Base-by-base conservation (phyloP, 37 sponge, comb jelly and placozoan species). In the Lycopodina hypogea region DNA sequence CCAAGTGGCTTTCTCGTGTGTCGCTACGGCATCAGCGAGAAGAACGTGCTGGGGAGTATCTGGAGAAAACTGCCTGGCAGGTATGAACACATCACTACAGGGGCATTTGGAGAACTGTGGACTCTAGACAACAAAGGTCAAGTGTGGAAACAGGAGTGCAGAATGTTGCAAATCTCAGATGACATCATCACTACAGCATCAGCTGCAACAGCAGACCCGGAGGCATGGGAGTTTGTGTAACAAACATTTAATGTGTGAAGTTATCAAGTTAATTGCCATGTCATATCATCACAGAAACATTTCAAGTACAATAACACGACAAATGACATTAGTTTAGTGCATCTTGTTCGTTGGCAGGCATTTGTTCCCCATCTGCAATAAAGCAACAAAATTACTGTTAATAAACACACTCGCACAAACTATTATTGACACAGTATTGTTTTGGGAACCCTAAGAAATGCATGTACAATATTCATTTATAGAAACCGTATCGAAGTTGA, bases 21-120 rank as follows among this genome's bases (percentile, higher is more conserved):
- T 65, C 79, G 97, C 24, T 68, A 89, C 32, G 97, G 94, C 34
- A 78, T 93, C 38, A 64, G 78, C 0, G 87, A 89, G 35, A 51
- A 22, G 36, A 91, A 91, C 28, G 78, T 83, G 0, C 83, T 83
- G 50, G 97, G 97, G 0, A 86, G 82, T 70, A 86, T 84, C 67
- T 97, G 97, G 97, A 77, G 82, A 50, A 69, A 61, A 21, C 36
- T 97, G 30, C 87, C 92, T 1, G 97, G 97, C 21, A 74, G 72
- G 41, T 90, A 86, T 42, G 69, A 72, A 9, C 60, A 75, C 56
- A 85, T 95, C 28, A 85, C 93, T 32, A 65, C 72, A 23, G 80
- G 83, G 17, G 75, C 73, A 1, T 78, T 41, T 61, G 95, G 92
- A n/a, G 80, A 89, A 60, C 42, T 95, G 28, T 89, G 89, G 93